Evolutionary conservation across 2,113 vertebrate genomes (phyloP).

Genomic region (Centropristis striata): DNA sequence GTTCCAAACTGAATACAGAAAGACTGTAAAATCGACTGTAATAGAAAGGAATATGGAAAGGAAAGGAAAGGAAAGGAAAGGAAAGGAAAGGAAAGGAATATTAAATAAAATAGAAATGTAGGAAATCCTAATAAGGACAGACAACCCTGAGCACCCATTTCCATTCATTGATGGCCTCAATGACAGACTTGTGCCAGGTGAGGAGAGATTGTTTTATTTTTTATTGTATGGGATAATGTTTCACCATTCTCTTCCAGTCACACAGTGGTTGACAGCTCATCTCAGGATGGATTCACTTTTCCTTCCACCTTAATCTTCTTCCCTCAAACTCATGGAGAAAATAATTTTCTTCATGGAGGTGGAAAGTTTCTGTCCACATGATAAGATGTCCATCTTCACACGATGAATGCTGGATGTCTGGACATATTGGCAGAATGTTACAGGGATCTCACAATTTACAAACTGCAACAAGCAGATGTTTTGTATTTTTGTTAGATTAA

Average conservation of each 20-base stretch:
- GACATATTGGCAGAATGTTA: not conserved
- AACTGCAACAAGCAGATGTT: not conserved
- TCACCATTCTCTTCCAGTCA: not conserved
- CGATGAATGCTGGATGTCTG: not conserved
- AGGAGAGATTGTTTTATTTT: too few relatives aligned
- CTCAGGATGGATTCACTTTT: slow-evolving; percentile 1
- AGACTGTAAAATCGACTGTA: not conserved
- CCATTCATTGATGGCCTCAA: not conserved
- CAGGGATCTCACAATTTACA: not conserved
- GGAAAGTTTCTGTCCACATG: not conserved
- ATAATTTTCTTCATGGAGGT: too few relatives aligned
- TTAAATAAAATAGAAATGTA: too few relatives aligned
- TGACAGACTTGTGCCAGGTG: not conserved
- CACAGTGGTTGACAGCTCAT: not conserved
- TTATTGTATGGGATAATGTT: too few relatives aligned
- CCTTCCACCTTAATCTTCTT: not conserved
- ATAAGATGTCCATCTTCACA: not conserved
- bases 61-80: too few relatives aligned
- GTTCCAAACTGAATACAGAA: not conserved
- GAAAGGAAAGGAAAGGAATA: not conserved
- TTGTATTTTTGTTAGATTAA: not conserved
- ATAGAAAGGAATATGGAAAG: too few relatives aligned
- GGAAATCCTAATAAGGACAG: not conserved
- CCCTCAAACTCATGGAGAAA: not conserved
- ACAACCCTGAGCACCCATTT: too few relatives aligned